These are phyloP conservation scores for Pholis gunnellus DNA, from an alignment of 2,113 vertebrate genomes.

Conservation along the genomic window DNA sequence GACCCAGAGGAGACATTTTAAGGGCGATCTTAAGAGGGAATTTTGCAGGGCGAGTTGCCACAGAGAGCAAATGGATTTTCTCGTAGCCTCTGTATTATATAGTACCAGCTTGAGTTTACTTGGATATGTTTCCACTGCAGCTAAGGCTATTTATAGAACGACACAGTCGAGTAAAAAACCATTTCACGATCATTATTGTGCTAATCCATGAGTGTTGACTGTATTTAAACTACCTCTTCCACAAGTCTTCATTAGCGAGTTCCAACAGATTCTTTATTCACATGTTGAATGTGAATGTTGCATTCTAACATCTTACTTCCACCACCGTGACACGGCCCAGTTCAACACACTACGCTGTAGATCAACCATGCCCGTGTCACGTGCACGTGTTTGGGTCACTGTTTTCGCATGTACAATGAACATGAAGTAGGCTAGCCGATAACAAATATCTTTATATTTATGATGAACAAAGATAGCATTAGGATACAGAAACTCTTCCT, in stretches of 20 bases:
- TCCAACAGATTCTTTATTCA: not conserved
- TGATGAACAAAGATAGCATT: not conserved
- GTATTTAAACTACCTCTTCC: not conserved
- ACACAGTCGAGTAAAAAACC: slow-evolving; percentile 26
- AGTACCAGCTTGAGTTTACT: slow-evolving; percentile 52
- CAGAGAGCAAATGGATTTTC: slow-evolving; percentile 69
- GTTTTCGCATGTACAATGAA: not conserved
- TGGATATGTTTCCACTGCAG: slow-evolving; percentile 55
- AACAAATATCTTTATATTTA: not conserved
- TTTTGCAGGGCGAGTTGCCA: slow-evolving; percentile 57
- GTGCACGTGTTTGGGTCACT: not conserved
- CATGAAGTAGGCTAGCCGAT: not conserved
- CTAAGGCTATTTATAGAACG: slow-evolving; percentile 54
- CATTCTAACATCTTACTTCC: not conserved
- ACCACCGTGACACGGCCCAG: not conserved
- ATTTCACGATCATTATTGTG: slow-evolving; percentile 8
- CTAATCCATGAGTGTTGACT: slow-evolving; percentile 11
- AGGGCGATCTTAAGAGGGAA: slow-evolving; percentile 68
- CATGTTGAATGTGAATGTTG: not conserved
- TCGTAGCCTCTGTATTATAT: slow-evolving; percentile 50
- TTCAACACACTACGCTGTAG: not conserved
- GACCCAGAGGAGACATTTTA: slow-evolving; percentile 53
- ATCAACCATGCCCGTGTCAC: not conserved
- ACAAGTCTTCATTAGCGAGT: not conserved
- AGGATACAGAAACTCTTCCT: not conserved